phyloP scores from a whole-genome alignment of 2,797 vertebrate species.

The Diceros bicornis region DNA sequence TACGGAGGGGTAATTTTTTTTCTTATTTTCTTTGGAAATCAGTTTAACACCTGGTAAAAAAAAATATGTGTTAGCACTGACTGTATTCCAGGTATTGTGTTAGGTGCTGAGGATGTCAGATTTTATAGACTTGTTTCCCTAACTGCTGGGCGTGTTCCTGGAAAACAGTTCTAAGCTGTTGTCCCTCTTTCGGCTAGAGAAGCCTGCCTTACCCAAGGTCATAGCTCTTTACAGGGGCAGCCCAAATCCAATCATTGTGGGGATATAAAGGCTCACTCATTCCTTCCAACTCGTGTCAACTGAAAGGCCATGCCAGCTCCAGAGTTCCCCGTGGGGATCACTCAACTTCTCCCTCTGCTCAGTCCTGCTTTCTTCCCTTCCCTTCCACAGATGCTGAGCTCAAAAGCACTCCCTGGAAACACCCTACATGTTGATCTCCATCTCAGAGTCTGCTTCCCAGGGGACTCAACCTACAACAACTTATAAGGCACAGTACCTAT shows the following conservation, averaged over 20 bases:
- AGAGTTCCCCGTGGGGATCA: background rate
- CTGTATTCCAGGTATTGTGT: background rate
- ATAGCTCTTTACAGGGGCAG: background rate
- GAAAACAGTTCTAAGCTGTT: background rate
- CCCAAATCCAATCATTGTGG: background rate
- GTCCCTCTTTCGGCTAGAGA: background rate
- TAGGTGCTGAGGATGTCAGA: background rate
- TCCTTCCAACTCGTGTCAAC: background rate
- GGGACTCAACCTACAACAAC: background rate
- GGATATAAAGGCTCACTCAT: background rate
- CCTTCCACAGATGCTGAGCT: background rate
- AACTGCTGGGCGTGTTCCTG: background rate
- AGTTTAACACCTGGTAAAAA: background rate
- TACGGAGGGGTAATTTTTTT: background rate
- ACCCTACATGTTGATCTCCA: background rate
- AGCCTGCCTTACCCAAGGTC: background rate
- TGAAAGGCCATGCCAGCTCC: background rate
- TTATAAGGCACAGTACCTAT: background rate
- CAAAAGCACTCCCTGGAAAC: background rate
- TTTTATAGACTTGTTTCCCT: background rate
- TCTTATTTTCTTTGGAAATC: constrained; percentile 1
- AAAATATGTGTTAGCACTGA: background rate
- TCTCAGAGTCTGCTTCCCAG: background rate
- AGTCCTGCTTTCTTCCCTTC: background rate
- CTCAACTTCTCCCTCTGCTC: background rate